Evolutionary conservation across 2,113 vertebrate species (phyloP), one percentile per base, ranked within the genome.

Genomic region (Menura novaehollandiae): DNA sequence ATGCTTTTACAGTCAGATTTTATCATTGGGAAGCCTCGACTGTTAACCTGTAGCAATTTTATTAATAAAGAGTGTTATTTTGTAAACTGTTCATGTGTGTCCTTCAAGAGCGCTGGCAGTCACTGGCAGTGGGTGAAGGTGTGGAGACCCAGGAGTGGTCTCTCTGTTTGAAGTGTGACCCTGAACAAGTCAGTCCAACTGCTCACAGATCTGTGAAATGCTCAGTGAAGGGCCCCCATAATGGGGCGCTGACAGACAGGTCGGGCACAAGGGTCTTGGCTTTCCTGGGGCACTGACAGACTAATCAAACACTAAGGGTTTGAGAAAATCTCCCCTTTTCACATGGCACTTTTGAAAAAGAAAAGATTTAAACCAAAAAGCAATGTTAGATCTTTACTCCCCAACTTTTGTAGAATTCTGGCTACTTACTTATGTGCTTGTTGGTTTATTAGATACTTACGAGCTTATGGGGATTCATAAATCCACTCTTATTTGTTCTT

Each of bases 151-250:
- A 39, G 44, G 15, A 51, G 7, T 8, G 7, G 1, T 27, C 4
- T 64, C 32, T 58, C 26, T 56, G 7, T 32, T 43, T 28, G 7
- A 9, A 13, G 10, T 44, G 43, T 52, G 37, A 39, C 15, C 22
- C 68, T 59, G 37, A 89, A n/a, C 27, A 44, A 37, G 7, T 12
- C 0, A 0, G 7, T 23, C 0, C 0, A 49, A 23, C 27, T 0
- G 0, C 10, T 13, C 19, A 37, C 19, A 14, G 35, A 28, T 28
- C 15, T 24, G 18, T 32, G 41, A 63, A 26, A 20, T 26, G 35
- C 30, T 15, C 28, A 26, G 20, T 33, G 68, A 44, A 52, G 27
- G 35, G 1, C 44, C 7, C 22, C 10, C 44, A 51, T 16, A 37
- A 7, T 7, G 22, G 12, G 17, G 1, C 11, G 8, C 3, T 43